A percentile compares a stretch with the other conserved stretches of the same genome.
Evolutionary conservation across 37 sponge, comb jelly and placozoan genomes (phyloP).

Genomic region (Tethya wilhelma): DNA sequence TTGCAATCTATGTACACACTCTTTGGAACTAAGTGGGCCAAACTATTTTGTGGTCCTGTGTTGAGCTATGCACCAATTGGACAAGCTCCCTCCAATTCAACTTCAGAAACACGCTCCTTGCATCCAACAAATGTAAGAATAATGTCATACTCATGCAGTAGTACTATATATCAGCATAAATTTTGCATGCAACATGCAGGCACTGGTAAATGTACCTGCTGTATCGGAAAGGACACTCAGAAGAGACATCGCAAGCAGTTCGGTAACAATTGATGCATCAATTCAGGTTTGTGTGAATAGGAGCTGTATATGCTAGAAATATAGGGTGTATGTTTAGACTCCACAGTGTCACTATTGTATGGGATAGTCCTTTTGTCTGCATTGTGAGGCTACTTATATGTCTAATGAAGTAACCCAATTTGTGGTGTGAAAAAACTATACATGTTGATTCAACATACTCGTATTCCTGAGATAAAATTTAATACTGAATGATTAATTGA

Average conservation of each 20-base stretch:
- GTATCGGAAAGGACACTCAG: constrained; percentile 24
- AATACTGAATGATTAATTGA: neutral
- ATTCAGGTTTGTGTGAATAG: constrained; percentile 40
- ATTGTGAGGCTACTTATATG: too few species aligned
- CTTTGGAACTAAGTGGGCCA: too few species aligned
- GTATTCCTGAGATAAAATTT: too few species aligned
- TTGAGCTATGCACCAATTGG: neutral
- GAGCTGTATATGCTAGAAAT: too few species aligned
- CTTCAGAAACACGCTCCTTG: neutral
- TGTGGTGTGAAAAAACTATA: neutral
- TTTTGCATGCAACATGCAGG: constrained; percentile 15
- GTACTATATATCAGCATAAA: too few species aligned
- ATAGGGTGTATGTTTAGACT: too few species aligned
- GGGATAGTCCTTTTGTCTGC: too few species aligned
- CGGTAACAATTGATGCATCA: neutral
- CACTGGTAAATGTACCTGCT: constrained; percentile 32
- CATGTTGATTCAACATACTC: too few species aligned
- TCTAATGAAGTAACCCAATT: too few species aligned
- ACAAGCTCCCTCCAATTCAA: neutral
- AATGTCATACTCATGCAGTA: neutral
- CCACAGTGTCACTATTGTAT: too few species aligned
- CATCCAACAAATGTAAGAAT: constrained; percentile 1
- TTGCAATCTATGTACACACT: constrained; percentile 40
- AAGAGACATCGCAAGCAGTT: constrained; percentile 21
- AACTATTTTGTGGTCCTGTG: constrained; percentile 41